Conservation (phyloP, 2,113 vertebrate genomes). For the Aythya baeri region DNA sequence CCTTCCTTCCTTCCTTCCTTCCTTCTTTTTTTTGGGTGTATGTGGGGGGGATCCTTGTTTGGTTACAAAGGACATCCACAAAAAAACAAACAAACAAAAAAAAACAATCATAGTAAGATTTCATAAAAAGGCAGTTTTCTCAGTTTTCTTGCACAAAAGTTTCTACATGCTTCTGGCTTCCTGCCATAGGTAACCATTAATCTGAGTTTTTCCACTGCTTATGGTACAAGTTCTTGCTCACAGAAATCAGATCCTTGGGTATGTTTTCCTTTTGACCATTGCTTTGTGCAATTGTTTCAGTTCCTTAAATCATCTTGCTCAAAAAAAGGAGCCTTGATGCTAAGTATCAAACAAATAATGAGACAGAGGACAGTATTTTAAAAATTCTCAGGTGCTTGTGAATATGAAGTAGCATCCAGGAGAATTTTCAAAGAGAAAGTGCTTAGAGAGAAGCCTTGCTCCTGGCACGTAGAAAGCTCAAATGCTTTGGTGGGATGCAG, state of each 20-base stretch:
- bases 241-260: not conserved
- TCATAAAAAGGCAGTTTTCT: not conserved
- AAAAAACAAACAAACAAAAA: not conserved
- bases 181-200: not conserved
- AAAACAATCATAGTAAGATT: not conserved
- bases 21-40: too few relatives aligned
- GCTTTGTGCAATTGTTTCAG: not conserved
- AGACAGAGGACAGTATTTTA: not conserved
- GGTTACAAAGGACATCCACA: not conserved
- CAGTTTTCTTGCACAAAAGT: not conserved
- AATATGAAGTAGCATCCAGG: not conserved
- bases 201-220: not conserved
- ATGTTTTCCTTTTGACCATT: not conserved
- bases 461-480: not conserved
- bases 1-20: too few relatives aligned
- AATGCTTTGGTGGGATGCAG: not conserved
- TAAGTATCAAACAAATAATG: not conserved
- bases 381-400: not conserved
- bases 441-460: not conserved
- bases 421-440: conserved; percentile 7
- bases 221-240: not conserved
- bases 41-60: not conserved
- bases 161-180: not conserved
- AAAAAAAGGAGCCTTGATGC: not conserved
- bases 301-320: conserved; percentile 13